Base-by-base conservation (phyloP, 2,113 vertebrate genomes). In the Peromyscus californicus region DNA sequence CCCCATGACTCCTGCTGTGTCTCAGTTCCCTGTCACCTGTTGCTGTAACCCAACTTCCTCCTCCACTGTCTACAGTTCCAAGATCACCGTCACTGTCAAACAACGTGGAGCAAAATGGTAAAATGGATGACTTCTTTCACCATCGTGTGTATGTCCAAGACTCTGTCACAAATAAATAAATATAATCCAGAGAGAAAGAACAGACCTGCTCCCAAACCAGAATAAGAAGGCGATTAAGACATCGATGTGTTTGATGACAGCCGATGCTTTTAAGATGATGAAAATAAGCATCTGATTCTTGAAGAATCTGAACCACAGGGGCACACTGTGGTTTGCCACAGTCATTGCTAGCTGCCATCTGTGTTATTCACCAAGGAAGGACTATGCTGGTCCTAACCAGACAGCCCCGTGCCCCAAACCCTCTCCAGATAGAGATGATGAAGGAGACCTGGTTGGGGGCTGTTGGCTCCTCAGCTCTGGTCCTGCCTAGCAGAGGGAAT, bases 261-360 rank as follows among this genome's bases (percentile, higher is more conserved):
- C 3, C 57, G n/a, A 90, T 51, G 31, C 10, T n/a, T 63, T 19
- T 79, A 74, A 69, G 12, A 42, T 39, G 78, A 67, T 11, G 63
- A 87, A 95, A 93, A 87, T 15, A 74, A 39, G 91, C 86, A 54
- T 29, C 33, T 45, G 12, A 26, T 74, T 78, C 48, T 94, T 79
- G 70, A 91, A 93, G 75, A 79, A 24, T 45, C 16, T 78, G 63
- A 80, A 61, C 93, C 15, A 65, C 6, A 80, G 86, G 88, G 88
- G 63, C 11, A 36, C 8, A 48, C 0, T 69, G 26, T 75, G 45
- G 15, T 92, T 94, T 90, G 45, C 36, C 54, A 65, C 36, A 75
- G 48, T 29, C 57, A 93, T 29, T 72, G 51, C 16, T 83, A 51
- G 33, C 83, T 89, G 79, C 29, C 45, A 54, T 16, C 70, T 36